Conservation (phyloP, 92 coral and sea anemone genomes). For the Heteractis magnifica region DNA sequence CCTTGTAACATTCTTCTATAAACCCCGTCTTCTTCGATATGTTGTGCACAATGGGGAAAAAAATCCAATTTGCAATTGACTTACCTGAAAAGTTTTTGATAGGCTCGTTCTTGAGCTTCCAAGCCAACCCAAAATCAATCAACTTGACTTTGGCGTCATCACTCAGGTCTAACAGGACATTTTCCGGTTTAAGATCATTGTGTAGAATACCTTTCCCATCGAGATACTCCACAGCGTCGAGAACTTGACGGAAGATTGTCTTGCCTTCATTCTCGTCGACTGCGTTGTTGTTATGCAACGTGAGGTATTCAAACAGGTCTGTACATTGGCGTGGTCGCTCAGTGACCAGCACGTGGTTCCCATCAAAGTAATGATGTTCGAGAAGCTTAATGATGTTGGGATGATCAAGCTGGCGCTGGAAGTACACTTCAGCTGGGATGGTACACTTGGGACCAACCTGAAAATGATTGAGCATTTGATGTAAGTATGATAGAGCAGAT, state of each 20-base stretch:
- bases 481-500: no score
- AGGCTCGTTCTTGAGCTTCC: background rate
- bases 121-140: constrained; percentile 16
- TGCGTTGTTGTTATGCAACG: constrained; percentile 9
- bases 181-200: constrained; percentile 22
- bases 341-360: constrained; percentile 21
- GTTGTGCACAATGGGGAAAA: no score
- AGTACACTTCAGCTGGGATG: constrained; percentile 30
- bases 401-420: constrained; percentile 20
- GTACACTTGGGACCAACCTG: constrained; percentile 21
- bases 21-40: no score
- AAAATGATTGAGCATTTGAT: background rate
- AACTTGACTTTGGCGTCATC: constrained; percentile 9
- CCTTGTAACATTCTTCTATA: no score
- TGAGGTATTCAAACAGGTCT: constrained; percentile 20
- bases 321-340: constrained; percentile 25
- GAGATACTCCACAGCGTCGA: constrained; percentile 6
- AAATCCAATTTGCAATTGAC: no score
- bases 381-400: constrained; percentile 32
- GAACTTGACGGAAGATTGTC: constrained; percentile 7
- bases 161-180: constrained; percentile 6
- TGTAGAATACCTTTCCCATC: constrained; percentile 24
- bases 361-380: constrained; percentile 27
- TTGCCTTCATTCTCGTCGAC: constrained; percentile 21
- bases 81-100: constrained; percentile 16